Conservation (phyloP, 2,888 invertebrate species). For the Geophilus truncorum region DNA sequence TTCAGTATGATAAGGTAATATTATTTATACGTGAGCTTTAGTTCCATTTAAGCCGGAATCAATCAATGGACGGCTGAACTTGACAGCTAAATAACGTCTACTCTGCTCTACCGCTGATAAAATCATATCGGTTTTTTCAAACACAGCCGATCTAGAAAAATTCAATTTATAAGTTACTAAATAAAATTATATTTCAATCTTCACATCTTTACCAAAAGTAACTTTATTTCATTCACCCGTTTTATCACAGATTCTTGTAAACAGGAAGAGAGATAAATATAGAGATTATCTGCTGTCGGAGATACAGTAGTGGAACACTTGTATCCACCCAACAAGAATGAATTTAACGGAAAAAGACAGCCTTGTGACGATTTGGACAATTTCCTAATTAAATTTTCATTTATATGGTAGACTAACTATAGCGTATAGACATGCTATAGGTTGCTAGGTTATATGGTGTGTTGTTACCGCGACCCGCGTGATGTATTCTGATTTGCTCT, state of each 20-base stretch:
- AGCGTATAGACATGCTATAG: no score
- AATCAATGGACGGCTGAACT: conserved; percentile 6
- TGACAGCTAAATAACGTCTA: conserved; percentile 28
- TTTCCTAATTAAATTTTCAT: not conserved
- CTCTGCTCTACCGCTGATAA: conserved; percentile 34
- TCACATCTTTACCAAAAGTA: conserved; percentile 5
- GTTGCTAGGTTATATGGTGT: no score
- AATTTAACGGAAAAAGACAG: not conserved
- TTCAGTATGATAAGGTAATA: not conserved
- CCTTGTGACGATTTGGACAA: not conserved
- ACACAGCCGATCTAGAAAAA: no score
- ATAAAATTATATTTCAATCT: no score
- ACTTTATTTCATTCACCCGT: not conserved
- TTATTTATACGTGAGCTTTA: not conserved
- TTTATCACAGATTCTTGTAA: conserved; percentile 6
- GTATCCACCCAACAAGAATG: conserved; percentile 44
- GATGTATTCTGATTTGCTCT: no score
- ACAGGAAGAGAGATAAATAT: not conserved
- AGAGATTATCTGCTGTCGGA: not conserved
- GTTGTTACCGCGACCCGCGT: no score
- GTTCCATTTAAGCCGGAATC: not conserved
- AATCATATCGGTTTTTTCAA: conserved; percentile 29
- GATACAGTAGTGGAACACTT: not conserved
- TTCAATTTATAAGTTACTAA: no score
- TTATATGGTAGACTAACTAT: no score